Percentiles rank a stretch among this genome's conserved stretches.
Evolutionary conservation across 2,113 vertebrate genomes (phyloP).

Genomic region (Rallus limicola): DNA sequence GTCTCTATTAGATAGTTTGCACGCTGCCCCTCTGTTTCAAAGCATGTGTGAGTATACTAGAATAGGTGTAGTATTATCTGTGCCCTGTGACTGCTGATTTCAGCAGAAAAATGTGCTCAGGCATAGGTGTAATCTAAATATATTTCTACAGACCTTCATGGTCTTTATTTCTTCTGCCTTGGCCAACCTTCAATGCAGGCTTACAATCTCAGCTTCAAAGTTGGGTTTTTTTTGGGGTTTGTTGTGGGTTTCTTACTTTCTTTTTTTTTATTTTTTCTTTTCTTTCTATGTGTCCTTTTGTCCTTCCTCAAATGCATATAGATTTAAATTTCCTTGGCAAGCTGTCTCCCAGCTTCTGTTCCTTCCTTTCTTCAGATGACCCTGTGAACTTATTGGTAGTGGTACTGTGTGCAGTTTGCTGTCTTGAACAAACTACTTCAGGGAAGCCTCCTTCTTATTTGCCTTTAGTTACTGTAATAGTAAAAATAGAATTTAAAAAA

Average conservation of each 20-base stretch:
- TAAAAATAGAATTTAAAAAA: slow-evolving; percentile 2
- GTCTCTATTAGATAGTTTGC: neutral
- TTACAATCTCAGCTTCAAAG: neutral
- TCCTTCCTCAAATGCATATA: neutral
- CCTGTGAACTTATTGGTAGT: neutral
- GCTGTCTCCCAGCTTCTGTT: neutral
- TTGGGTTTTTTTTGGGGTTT: neutral
- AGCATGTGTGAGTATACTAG: neutral
- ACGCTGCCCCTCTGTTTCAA: neutral
- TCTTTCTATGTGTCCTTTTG: neutral
- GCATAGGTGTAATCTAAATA: neutral
- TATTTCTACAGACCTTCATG: neutral
- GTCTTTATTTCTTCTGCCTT: neutral
- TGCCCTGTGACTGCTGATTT: neutral
- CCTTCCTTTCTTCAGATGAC: neutral
- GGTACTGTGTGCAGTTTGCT: neutral
- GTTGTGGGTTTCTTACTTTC: no score
- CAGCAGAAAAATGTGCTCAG: neutral
- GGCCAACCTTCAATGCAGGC: neutral
- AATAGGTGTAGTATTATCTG: neutral
- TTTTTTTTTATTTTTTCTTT: neutral
- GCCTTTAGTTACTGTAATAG: neutral
- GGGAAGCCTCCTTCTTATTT: neutral
- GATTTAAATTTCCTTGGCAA: slow-evolving; percentile 15
- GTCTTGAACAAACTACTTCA: neutral